phyloP scores from a whole-genome alignment of 2,113 vertebrate genomes.

The Brachyhypopomus gauderio region DNA sequence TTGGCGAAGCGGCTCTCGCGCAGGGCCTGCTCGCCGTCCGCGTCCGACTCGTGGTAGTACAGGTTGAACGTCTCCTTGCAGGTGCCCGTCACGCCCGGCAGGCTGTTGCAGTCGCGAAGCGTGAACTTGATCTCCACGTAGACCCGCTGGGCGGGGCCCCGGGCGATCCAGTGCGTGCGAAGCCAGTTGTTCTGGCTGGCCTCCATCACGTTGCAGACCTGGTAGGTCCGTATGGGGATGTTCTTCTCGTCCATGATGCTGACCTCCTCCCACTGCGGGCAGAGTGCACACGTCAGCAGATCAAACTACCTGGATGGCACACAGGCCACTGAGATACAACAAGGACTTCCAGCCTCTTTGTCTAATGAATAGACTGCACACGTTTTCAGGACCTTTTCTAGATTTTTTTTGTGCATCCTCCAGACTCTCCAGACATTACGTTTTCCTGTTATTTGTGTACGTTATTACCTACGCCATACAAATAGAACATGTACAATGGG shows the following conservation, averaged over 20 bases:
- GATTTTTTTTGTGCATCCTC: no score
- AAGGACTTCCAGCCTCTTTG: no score
- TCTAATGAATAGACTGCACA: no score
- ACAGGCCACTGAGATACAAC: no score
- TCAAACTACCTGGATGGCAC: no score
- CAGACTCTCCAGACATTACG: no score
- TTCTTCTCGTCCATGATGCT: slow-evolving; percentile 99
- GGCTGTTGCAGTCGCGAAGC: slow-evolving; percentile 95
- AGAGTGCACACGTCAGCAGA: slow-evolving; percentile 9
- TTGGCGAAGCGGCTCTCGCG: slow-evolving; percentile 93
- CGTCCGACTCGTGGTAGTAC: slow-evolving; percentile 96
- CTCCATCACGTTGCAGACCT: slow-evolving; percentile 99
- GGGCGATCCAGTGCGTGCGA: slow-evolving; percentile 96
- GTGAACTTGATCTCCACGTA: slow-evolving; percentile 99
- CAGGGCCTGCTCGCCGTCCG: slow-evolving; percentile 90
- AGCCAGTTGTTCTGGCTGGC: slow-evolving; percentile 98
- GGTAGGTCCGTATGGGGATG: slow-evolving; percentile 95
- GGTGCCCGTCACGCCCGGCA: slow-evolving; percentile 95
- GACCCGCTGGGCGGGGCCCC: slow-evolving; percentile 90
- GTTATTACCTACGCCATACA: no score
- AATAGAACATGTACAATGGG: no score
- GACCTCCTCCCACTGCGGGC: slow-evolving; percentile 95
- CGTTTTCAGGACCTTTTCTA: no score
- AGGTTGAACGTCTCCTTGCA: slow-evolving; percentile 99
- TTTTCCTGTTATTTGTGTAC: no score